phyloP scores from a whole-genome alignment of 2,797 vertebrate genomes.

The Lophura swinhoii region DNA sequence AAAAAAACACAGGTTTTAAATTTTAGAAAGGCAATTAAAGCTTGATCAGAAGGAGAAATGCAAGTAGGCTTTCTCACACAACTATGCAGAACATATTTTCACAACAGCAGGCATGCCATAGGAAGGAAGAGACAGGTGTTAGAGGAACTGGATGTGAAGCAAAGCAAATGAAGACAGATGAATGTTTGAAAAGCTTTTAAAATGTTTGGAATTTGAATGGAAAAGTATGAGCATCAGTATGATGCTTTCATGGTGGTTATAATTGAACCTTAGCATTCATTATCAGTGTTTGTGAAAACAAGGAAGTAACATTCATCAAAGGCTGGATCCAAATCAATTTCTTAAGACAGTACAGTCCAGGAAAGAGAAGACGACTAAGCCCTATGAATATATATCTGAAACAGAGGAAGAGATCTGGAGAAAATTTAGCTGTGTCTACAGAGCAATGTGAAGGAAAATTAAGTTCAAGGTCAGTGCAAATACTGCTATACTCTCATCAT shows the following conservation, averaged over 20 bases:
- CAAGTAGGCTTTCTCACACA: constrained; percentile 38
- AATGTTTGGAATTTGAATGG: constrained; percentile 44
- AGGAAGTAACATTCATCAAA: not conserved
- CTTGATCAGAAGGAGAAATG: constrained; percentile 6
- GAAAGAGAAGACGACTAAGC: not conserved
- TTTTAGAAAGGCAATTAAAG: constrained; percentile 34
- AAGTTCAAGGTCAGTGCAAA: not conserved
- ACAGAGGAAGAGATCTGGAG: not conserved
- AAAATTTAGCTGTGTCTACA: not conserved
- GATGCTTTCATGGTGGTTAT: not conserved
- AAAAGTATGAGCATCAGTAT: not conserved
- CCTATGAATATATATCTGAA: not conserved
- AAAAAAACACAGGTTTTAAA: not conserved
- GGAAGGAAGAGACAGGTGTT: constrained; percentile 53
- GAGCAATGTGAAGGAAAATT: not conserved
- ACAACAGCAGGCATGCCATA: constrained; percentile 45
- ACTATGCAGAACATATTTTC: constrained; percentile 43
- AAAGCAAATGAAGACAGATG: constrained; percentile 42
- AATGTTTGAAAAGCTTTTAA: constrained; percentile 53
- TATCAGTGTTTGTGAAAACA: not conserved
- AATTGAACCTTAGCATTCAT: not conserved
- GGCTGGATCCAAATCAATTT: not conserved
- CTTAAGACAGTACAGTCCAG: not conserved
- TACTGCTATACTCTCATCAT: not conserved
- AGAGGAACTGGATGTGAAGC: constrained; percentile 38